Evolutionary conservation across 2,797 vertebrate genomes (phyloP).

Genomic region (Pseudopleuronectes americanus): DNA sequence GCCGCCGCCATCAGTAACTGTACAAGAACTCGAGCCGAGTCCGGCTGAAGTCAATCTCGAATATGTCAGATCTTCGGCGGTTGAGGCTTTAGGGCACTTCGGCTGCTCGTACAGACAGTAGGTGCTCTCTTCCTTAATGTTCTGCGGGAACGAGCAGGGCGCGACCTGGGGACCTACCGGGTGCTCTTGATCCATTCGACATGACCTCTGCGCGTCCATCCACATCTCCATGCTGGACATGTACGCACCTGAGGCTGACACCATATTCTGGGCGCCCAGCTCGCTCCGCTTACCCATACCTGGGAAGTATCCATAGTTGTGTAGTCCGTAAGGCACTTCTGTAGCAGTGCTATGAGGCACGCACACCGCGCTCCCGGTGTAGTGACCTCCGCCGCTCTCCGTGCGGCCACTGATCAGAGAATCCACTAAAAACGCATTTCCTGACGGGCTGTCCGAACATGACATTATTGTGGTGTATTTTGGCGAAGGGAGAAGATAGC

Average conservation of each 20-base stretch:
- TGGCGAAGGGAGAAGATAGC: conserved; percentile 98
- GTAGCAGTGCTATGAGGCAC: conserved; percentile 86
- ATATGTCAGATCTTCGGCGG: conserved; percentile 89
- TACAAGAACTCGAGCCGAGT: conserved; percentile 83
- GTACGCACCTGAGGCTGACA: conserved; percentile 88
- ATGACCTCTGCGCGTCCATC: conserved; percentile 95
- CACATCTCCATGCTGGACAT: conserved; percentile 95
- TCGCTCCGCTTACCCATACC: conserved; percentile 90
- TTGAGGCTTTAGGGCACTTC: conserved; percentile 92
- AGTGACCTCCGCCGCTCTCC: conserved; percentile 90
- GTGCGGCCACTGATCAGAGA: conserved; percentile 94
- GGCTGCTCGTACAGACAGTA: conserved; percentile 97
- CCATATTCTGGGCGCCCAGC: conserved; percentile 85
- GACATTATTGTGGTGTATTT: conserved; percentile 99
- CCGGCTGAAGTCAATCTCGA: conserved; percentile 82
- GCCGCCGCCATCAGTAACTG: conserved; percentile 78
- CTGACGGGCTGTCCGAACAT: conserved; percentile 97
- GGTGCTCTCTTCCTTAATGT: conserved; percentile 97
- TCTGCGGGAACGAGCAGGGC: conserved; percentile 93
- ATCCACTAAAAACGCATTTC: conserved; percentile 98
- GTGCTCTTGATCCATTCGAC: conserved; percentile 90
- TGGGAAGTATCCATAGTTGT: conserved; percentile 97
- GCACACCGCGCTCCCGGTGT: conserved; percentile 90
- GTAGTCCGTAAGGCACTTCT: conserved; percentile 95
- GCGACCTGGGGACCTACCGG: conserved; percentile 83